Base-by-base conservation (phyloP, 2,113 vertebrate species). In the Labrus mixtus region DNA sequence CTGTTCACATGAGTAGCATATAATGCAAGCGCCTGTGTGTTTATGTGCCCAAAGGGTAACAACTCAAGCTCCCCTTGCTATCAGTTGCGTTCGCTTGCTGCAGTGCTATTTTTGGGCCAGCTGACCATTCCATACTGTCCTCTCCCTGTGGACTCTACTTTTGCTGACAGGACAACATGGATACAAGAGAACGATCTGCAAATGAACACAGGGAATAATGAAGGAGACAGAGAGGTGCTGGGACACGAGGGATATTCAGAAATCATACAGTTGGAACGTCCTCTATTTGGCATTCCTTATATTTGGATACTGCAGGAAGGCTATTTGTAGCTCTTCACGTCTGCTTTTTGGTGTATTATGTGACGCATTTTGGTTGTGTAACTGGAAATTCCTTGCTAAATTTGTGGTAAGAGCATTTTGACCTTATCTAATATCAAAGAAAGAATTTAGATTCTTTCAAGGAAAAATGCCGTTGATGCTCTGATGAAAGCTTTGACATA, bases 31-130 rank as follows among this genome's bases (percentile, higher is more conserved):
- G 17, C 19, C 39, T 76, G 57, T 22, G 53, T 68, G 75, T 77
- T 77, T 46, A n/a, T 76, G 54, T 37, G 62, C 57, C 68, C 62
- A 54, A 61, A 55, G 67, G 77, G 84, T 62, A 57, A 74, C 83
- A 71, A 23, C 74, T 79, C 45, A 41, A 67, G 83, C 59, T 55
- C 73, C 76, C 67, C 22, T 46, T 0, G 68, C 82, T 87, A 87
- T 92, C 89, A 67, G 87, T 83, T 76, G 87, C 68, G 54, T 92
- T 88, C 84, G 81, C 89, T 88, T 68, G 17, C 83, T 81, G 85
- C 83, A 69, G 76, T 68, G 92, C 92, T 94, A 94, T 94, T 95
- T 84, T 80, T 88, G 63, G 87, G 85, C 81, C 48, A 53, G 36
- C 77, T 78, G 87, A 88, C 89, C 81, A 48, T 54, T 88, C 84